phyloP scores from a whole-genome alignment of 2,113 vertebrate species.

The Clarias batrachus region DNA sequence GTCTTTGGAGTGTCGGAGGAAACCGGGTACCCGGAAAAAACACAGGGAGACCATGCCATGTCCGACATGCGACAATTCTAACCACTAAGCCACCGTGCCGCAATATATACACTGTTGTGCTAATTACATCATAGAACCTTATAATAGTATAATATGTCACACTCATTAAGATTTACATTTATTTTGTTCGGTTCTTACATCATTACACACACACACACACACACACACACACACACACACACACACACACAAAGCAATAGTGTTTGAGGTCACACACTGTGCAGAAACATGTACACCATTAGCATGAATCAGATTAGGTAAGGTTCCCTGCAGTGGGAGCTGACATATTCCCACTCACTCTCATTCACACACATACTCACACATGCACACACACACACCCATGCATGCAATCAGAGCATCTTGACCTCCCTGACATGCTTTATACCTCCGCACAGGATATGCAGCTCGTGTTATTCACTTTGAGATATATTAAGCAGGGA shows the following conservation, averaged over 20 bases:
- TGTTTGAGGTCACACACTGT: background rate
- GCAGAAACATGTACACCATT: conserved; percentile 10
- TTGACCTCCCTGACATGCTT: background rate
- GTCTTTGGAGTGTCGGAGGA: too few species aligned
- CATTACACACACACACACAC: background rate
- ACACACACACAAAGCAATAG: background rate
- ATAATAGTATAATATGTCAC: background rate
- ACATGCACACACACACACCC: background rate
- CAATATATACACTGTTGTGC: background rate
- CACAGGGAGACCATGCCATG: too few species aligned
- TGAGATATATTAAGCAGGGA: background rate
- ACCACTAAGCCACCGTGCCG: too few species aligned
- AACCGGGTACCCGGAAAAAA: too few species aligned
- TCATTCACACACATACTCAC: background rate
- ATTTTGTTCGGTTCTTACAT: background rate
- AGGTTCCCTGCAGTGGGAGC: background rate
- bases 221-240: background rate
- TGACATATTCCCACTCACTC: conserved; percentile 5
- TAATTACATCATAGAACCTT: background rate
- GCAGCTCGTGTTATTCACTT: background rate
- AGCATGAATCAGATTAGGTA: conserved; percentile 15
- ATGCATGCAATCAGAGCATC: background rate
- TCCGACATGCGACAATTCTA: too few species aligned
- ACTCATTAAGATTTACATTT: background rate
- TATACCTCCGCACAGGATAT: background rate